Conservation (phyloP, 2,888 invertebrate species). For the Aleiodes leptofemur region DNA sequence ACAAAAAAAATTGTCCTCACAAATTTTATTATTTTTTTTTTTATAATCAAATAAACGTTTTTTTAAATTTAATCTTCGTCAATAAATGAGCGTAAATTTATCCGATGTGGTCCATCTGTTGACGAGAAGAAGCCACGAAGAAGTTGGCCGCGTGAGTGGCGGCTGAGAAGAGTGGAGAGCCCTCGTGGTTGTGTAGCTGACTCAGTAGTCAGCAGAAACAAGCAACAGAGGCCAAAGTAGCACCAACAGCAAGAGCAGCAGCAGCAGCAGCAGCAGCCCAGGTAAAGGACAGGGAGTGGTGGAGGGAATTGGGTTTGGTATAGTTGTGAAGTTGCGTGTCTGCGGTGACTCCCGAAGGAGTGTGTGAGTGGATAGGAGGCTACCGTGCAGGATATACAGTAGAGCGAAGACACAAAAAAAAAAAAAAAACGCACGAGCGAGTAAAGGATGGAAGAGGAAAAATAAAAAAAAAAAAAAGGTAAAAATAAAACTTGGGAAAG, state of each 20-base stretch:
- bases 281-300: conserved; percentile 60
- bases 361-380: conserved; percentile 27
- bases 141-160: conserved; percentile 36
- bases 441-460: conserved; percentile 9
- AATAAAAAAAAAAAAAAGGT: neutral
- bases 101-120: conserved; percentile 5
- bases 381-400: conserved; percentile 27
- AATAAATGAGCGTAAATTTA: conserved; percentile 4
- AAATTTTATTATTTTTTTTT: no score
- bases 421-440: neutral
- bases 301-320: conserved; percentile 30
- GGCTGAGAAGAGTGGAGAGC: conserved; percentile 40
- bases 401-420: neutral
- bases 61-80: no score
- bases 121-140: conserved; percentile 31
- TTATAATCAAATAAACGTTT: no score
- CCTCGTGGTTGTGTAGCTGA: conserved; percentile 39
- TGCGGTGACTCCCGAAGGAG: conserved; percentile 53
- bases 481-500: conserved; percentile 14
- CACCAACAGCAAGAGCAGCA: neutral
- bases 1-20: no score
- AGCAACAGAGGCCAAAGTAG: neutral
- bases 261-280: conserved; percentile 8
- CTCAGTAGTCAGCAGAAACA: conserved; percentile 14
- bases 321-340: conserved; percentile 55